Base-by-base conservation (phyloP, 2,888 invertebrate genomes). In the Orthonevra nobilis region DNA sequence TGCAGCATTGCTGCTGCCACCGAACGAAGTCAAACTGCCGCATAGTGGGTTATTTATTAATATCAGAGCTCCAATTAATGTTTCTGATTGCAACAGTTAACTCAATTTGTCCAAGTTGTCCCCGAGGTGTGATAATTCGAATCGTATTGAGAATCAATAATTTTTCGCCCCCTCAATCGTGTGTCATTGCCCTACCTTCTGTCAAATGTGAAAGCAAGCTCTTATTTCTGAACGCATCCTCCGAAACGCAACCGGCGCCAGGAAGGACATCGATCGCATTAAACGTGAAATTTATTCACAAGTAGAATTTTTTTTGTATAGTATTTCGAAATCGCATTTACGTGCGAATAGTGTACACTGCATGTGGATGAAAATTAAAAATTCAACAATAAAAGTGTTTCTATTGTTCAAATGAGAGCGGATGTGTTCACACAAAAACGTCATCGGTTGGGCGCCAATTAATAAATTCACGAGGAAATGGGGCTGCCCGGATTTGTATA, bases 61-160 rank as follows among this genome's bases (percentile, higher is more conserved):
- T 79, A 79, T 79, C 79, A 72, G 60, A 32, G 72, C 79, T 73
- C 79, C 79, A 79, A 79, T 79, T 79, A 79, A 79, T 79, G 79
- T 66, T 61, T 79, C 79, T 79, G 79, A 79, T 79, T 79, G 79
- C 79, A 79, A 61, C 72, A 79, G 79, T 79, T 66, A 79, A 73
- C 79, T 73, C 73, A 79, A 79, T 79, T 79, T 79, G 73, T 66
- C 48, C 61, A 61, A 79, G 17, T 61, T 66, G 66, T 79, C 79
- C 66, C 79, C 17, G 61, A 79, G 79, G 79, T 79, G 73, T 42
- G 61, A 79, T 79, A 79, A 79, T 73, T 79, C 73, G 79, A 73
- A 68, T 54, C 60, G 54, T 61, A 79, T 79, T 79, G 79, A 79
- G 73, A 79, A 79, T 79, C 79, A 79, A 79, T 79, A 79, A 56